Evolutionary conservation across 2,113 vertebrate genomes (phyloP), one percentile per base, ranked within the genome.

Genomic region (Melanerpes formicivorus): DNA sequence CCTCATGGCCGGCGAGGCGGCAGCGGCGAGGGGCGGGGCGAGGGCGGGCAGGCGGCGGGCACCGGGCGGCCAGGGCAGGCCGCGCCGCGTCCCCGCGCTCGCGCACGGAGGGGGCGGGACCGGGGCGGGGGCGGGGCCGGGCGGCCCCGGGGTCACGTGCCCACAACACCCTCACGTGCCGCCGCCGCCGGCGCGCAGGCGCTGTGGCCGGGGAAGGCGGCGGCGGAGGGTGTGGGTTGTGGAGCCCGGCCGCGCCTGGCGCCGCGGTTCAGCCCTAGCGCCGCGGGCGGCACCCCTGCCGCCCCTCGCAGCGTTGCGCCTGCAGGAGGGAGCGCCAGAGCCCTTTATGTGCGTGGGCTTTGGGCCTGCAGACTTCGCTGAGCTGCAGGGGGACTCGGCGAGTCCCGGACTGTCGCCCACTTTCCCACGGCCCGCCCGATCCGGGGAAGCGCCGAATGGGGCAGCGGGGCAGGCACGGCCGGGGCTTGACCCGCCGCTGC

Each of bases 91-190:
- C 85, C 79, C 88, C 59, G 86, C 73, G 66, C 89, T 71, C 93
- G 92, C 85, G 58, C 73, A 42, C 79, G 60, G 77, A 48, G 87
- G 88, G 88, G 80, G 91, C 78, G 78, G 87, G 82, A 80, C 76
- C n/a, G 8, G 50, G 77, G 58, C 37, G 87, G 82, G 78, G 71
- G 85, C 75, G 59, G 87, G 90, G 87, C 26, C 25, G 63, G 63
- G 63, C 37, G 29, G 93, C 3, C 83, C 32, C 79, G 66, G 18
- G 23, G 40, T 97, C 97, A 97, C 96, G 95, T 97, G 97, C 86
- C 84, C 97, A 96, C 92, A 97, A 97, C 97, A 97, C 78, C 84
- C 91, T 97, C 97, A 97, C 97, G 97, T 97, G 97, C 96, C 69
- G 23, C 73, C 50, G 66, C 71, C n/a, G 85, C 73, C n/a, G 5